These are phyloP conservation scores for Ditula angustiorana DNA, from an alignment of 2,888 invertebrate genomes.

Conservation along the genomic window DNA sequence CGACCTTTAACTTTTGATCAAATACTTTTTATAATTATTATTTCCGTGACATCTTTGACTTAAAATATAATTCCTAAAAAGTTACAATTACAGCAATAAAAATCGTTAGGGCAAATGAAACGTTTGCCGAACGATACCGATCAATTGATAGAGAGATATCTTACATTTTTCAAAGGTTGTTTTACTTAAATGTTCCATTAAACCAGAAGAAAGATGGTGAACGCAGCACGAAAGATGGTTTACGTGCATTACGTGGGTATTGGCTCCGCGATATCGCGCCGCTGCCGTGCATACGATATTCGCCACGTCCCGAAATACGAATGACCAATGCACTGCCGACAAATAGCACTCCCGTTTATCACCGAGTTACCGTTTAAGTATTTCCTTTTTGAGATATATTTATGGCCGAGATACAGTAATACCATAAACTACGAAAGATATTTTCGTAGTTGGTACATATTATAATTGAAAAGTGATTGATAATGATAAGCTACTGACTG, in stretches of 20 bases:
- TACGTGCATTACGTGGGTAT: slow-evolving; percentile 47
- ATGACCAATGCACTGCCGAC: slow-evolving; percentile 57
- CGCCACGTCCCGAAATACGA: slow-evolving; percentile 55
- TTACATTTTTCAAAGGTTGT: too few species aligned
- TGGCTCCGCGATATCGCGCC: slow-evolving; percentile 37
- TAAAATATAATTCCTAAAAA: neutral
- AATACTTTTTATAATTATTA: slow-evolving; percentile 6
- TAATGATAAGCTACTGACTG: too few species aligned
- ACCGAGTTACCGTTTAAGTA: slow-evolving; percentile 22
- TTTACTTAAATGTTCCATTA: neutral
- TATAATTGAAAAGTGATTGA: neutral
- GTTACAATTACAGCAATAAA: neutral
- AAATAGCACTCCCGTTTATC: slow-evolving; percentile 47
- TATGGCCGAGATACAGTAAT: neutral
- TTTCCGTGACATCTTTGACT: neutral
- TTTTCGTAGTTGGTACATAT: neutral
- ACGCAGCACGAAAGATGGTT: slow-evolving; percentile 40
- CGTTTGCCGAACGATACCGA: too few species aligned
- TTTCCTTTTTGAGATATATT: slow-evolving; percentile 9
- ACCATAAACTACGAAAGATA: neutral
- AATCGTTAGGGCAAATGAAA: too few species aligned
- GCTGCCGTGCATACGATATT: slow-evolving; percentile 53
- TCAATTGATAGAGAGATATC: too few species aligned
- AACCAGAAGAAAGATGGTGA: slow-evolving; percentile 41
- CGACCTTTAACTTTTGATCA: slow-evolving; percentile 9